These are phyloP conservation scores for Ditylenchus dipsaci DNA, from an alignment of 1,140 invertebrate species.

Conservation along the genomic window DNA sequence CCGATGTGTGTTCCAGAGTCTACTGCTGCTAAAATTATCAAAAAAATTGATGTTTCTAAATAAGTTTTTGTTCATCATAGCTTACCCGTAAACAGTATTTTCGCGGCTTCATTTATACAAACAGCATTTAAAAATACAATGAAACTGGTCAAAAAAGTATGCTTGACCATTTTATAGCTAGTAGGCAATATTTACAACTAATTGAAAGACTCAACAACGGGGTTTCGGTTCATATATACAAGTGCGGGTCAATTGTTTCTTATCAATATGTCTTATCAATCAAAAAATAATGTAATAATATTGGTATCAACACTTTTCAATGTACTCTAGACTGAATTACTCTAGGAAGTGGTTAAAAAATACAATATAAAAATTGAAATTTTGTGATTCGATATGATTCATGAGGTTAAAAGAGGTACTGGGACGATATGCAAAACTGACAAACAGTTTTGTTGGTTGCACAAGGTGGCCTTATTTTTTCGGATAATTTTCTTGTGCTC, in stretches of 20 bases:
- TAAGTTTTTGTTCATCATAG: background rate
- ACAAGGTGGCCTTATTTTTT: too few relatives aligned
- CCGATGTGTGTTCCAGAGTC: conserved; percentile 35
- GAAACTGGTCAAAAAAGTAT: background rate
- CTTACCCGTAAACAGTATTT: background rate
- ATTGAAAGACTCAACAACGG: background rate
- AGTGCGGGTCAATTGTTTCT: background rate
- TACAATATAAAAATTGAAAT: too few relatives aligned
- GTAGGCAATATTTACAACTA: background rate
- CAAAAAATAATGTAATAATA: too few relatives aligned
- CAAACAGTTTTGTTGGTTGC: too few relatives aligned
- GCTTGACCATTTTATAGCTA: background rate
- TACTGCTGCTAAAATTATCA: conserved; percentile 10
- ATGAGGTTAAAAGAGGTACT: too few relatives aligned
- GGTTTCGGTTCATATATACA: background rate
- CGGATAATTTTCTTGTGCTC: too few relatives aligned
- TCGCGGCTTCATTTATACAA: background rate
- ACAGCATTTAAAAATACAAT: background rate
- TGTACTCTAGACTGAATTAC: too few relatives aligned
- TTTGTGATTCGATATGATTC: too few relatives aligned
- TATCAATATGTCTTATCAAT: too few relatives aligned
- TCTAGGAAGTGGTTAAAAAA: too few relatives aligned
- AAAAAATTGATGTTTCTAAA: background rate
- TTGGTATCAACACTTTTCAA: too few relatives aligned
- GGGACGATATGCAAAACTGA: too few relatives aligned